phyloP scores from a whole-genome alignment of 2,797 vertebrate genomes.

The Steatocranus sp. region DNA sequence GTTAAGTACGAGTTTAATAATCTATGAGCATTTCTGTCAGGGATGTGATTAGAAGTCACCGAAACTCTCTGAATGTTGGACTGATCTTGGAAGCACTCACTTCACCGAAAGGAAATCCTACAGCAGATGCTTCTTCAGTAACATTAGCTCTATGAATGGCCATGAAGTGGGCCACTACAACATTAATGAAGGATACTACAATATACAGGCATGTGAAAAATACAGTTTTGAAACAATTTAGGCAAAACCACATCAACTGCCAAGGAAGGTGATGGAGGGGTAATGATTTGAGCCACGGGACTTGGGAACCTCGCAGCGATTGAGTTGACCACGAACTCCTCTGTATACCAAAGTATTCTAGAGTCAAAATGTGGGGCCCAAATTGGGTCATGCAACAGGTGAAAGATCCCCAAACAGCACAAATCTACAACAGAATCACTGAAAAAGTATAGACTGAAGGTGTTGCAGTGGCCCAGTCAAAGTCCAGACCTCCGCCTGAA shows the following conservation, averaged over 20 bases:
- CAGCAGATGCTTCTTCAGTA: neutral
- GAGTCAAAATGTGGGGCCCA: neutral
- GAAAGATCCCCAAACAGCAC: neutral
- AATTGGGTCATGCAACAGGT: neutral
- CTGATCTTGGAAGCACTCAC: neutral
- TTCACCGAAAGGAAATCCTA: neutral
- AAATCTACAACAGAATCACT: neutral
- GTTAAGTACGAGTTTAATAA: neutral
- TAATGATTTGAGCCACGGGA: neutral
- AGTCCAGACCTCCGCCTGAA: rapidly evolving
- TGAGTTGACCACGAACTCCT: neutral
- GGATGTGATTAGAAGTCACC: neutral
- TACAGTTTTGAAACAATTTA: neutral
- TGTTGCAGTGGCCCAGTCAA: neutral
- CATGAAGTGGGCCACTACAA: neutral
- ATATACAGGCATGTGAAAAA: neutral
- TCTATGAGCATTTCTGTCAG: neutral
- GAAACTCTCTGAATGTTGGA: neutral
- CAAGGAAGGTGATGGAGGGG: neutral
- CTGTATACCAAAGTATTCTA: neutral
- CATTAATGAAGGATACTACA: neutral
- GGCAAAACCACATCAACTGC: neutral
- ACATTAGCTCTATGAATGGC: neutral
- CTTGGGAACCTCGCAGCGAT: neutral
- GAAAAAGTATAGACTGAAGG: neutral